Percentiles rank a stretch among this genome's conserved stretches.
Conservation (phyloP, 1,140 invertebrate species). For the Pissodes strobi region DNA sequence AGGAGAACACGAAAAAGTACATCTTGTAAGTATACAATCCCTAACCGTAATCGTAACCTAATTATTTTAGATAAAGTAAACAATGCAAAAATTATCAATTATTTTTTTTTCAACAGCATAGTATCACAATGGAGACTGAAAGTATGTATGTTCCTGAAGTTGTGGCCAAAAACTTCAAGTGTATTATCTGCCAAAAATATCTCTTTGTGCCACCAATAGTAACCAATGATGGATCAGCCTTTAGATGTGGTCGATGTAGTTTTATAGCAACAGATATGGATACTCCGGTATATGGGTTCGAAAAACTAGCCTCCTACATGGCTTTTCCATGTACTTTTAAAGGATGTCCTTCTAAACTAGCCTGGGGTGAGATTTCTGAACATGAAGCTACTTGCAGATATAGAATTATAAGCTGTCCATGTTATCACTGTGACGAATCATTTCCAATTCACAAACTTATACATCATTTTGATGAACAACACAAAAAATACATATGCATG, state of each 20-base stretch:
- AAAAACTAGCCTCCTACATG: slow-evolving; percentile 13
- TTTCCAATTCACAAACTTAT: slow-evolving; percentile 5
- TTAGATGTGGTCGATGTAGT: slow-evolving; percentile 14
- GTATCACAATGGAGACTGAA: background rate
- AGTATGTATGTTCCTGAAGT: slow-evolving; percentile 5
- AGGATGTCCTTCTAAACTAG: background rate
- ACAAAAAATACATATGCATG: slow-evolving; percentile 10
- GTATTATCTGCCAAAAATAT: slow-evolving; percentile 5
- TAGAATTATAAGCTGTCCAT: slow-evolving; percentile 10
- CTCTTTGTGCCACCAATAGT: slow-evolving; percentile 10
- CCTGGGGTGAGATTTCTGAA: background rate
- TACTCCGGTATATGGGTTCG: slow-evolving; percentile 6
- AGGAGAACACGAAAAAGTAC: too few relatives aligned
- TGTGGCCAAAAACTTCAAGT: slow-evolving; percentile 13
- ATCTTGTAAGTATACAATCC: too few relatives aligned
- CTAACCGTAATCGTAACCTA: too few relatives aligned
- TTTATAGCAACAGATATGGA: slow-evolving; percentile 3
- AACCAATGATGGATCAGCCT: background rate
- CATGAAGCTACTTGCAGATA: slow-evolving; percentile 9
- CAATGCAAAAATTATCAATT: too few relatives aligned
- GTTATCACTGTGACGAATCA: slow-evolving; percentile 6
- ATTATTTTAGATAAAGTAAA: too few relatives aligned
- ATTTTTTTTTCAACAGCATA: slow-evolving; percentile 1
- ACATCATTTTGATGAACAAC: slow-evolving; percentile 7
- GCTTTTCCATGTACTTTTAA: slow-evolving; percentile 8